Percentiles rank a stretch among this genome's conserved stretches.
phyloP scores from a whole-genome alignment of 2,888 invertebrate species.

The Tenthredo scrophulariae region DNA sequence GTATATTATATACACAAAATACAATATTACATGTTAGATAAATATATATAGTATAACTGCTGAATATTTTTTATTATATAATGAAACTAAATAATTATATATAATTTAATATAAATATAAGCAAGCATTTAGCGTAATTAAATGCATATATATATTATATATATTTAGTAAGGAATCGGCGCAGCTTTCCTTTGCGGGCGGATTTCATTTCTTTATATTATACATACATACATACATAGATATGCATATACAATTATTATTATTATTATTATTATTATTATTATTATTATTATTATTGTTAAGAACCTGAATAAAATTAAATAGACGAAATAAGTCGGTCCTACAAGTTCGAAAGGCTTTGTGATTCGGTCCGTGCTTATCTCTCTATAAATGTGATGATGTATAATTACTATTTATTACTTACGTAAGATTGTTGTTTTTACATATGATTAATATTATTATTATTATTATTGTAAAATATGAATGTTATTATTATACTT shows the following conservation, averaged over 20 bases:
- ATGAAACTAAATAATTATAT: slow-evolving; percentile 31
- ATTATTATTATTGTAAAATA: slow-evolving; percentile 64
- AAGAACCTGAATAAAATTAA: slow-evolving; percentile 50
- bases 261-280: slow-evolving; percentile 14
- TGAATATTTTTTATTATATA: slow-evolving; percentile 6
- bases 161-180: slow-evolving; percentile 19
- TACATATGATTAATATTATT: slow-evolving; percentile 58
- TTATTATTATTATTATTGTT: slow-evolving; percentile 42
- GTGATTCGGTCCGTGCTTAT: slow-evolving; percentile 63
- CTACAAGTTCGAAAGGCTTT: slow-evolving; percentile 55
- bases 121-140: neutral
- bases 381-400: slow-evolving; percentile 67
- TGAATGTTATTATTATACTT: neutral
- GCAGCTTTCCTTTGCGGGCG: slow-evolving; percentile 43
- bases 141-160: neutral
- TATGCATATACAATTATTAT: slow-evolving; percentile 12
- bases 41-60: slow-evolving; percentile 11
- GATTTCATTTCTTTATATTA: slow-evolving; percentile 58
- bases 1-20: slow-evolving; percentile 5
- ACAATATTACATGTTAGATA: slow-evolving; percentile 9
- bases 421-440: slow-evolving; percentile 57
- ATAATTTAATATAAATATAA: neutral
- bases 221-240: slow-evolving; percentile 49
- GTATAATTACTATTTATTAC: slow-evolving; percentile 64
- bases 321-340: slow-evolving; percentile 57